Conservation (phyloP, 2,113 vertebrate genomes). For the Girardinichthys multiradiatus region DNA sequence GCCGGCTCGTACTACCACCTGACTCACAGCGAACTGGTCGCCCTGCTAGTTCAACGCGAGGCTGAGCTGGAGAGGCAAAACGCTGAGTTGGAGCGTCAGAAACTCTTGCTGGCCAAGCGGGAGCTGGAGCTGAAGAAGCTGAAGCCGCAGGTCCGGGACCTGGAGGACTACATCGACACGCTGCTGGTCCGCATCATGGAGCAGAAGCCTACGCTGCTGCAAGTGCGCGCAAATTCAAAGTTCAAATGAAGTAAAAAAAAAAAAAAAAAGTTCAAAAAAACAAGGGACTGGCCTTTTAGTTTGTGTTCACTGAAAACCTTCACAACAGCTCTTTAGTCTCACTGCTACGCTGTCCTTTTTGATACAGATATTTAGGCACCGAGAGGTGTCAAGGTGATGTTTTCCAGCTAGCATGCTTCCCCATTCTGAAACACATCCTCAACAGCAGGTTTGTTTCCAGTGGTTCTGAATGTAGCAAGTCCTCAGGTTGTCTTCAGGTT, state of each 20-base stretch:
- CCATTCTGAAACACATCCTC: conserved; percentile 43
- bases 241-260: conserved; percentile 65
- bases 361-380: conserved; percentile 64
- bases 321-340: conserved; percentile 74
- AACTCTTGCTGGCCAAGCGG: conserved; percentile 85
- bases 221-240: conserved; percentile 85
- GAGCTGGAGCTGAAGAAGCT: conserved; percentile 89
- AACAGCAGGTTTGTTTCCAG: conserved; percentile 26
- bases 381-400: conserved; percentile 48
- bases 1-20: conserved; percentile 93
- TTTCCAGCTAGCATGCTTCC: conserved; percentile 69
- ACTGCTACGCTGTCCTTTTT: conserved; percentile 77
- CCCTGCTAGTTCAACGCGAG: conserved; percentile 87
- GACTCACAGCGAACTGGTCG: conserved; percentile 92
- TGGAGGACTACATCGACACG: conserved; percentile 98
- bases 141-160: conserved; percentile 87
- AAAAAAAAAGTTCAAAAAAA: neutral
- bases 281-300: neutral
- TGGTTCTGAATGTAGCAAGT: conserved; percentile 63
- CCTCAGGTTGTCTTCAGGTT: conserved; percentile 76
- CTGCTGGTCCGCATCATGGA: conserved; percentile 98
- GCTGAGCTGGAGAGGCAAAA: conserved; percentile 83
- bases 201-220: conserved; percentile 91
- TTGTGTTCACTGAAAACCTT: conserved; percentile 58
- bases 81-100: conserved; percentile 84